A percentile compares a stretch with the other conserved stretches of the same genome.
These are phyloP conservation scores for Rhea pennata DNA, from an alignment of 2,113 vertebrate species.

Conservation along the genomic window DNA sequence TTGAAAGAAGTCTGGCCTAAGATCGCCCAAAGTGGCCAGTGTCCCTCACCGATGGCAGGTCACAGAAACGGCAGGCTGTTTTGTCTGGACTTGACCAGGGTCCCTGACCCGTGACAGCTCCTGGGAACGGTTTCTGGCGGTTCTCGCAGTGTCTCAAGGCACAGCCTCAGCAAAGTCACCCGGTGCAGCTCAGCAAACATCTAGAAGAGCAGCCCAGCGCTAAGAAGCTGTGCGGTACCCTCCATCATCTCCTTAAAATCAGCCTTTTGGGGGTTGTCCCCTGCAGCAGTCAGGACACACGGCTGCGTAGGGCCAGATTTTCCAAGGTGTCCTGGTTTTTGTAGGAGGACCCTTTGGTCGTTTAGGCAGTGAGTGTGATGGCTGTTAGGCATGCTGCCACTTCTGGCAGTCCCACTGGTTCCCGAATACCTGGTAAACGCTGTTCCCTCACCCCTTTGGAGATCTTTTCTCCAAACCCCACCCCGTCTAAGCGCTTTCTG, in stretches of 20 bases:
- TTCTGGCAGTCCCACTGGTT: not conserved
- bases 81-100: not conserved
- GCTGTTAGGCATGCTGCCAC: not conserved
- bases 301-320: accelerated
- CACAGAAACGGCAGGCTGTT: not conserved
- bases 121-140: not conserved
- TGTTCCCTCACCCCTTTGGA: not conserved
- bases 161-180: not conserved
- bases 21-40: not conserved
- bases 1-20: not conserved
- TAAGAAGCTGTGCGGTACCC: not conserved
- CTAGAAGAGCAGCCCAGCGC: not conserved
- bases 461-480: not conserved
- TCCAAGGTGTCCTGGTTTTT: not conserved
- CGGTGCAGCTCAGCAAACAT: not conserved
- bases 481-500: not conserved
- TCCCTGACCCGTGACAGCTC: not conserved
- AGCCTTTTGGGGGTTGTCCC: not conserved
- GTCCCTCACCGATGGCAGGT: too few relatives aligned
- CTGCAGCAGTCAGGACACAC: not conserved
- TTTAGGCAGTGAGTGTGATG: not conserved
- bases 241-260: not conserved
- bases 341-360: not conserved
- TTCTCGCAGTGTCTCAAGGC: not conserved
- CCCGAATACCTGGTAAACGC: not conserved